Evolutionary conservation across 2,113 vertebrate species (phyloP), one percentile per base, ranked within the genome.

Genomic region (Mus pahari): DNA sequence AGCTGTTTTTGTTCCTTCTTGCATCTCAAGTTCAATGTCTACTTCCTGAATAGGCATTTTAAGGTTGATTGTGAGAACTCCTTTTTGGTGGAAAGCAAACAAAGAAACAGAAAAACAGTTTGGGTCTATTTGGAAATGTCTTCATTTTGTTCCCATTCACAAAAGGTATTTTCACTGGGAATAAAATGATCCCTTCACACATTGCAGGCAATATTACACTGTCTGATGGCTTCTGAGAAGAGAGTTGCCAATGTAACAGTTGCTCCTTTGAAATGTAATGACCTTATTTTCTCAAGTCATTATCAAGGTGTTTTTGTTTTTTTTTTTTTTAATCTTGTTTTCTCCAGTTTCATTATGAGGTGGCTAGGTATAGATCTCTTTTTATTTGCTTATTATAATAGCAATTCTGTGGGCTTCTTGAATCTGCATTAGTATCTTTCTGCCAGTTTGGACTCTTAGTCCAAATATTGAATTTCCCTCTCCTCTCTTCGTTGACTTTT

Each of bases 401-500:
- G 39, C 82, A n/a, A 87, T 70, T 83, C 62, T 92, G 90, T 87
- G 74, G 81, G 60, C 42, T 96, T 87, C 31, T 36, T 97, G 81
- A 90, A 87, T 77, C 66, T 87, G 73, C 42, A n/a, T 90, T 92
- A 62, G 26, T 87, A 19, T 70, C 82, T 78, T 58, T 84, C 58
- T 6, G 93, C 33, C 17, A 83, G 26, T 90, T 96, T 90, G 24
- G n/a, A 33, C 33, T 58, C 78, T 79, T 1, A 68, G 71, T 93
- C 90, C 45, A 94, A 93, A 66, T 36, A 92, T 12, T 87, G 53
- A 42, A 48, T 91, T 36, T 93, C 31, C n/a, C 5, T 45, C 74
- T 90, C 26, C 48, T 90, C 50, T 71, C 64, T 58, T 91, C 50
- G 74, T 94, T 83, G 26, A 83, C 50, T 88, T 96, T 96, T 90